Percentiles rank a stretch among this genome's conserved stretches.
These are phyloP conservation scores for Rhinoraja longicauda DNA, from an alignment of 2,797 vertebrate genomes.

Conservation along the genomic window DNA sequence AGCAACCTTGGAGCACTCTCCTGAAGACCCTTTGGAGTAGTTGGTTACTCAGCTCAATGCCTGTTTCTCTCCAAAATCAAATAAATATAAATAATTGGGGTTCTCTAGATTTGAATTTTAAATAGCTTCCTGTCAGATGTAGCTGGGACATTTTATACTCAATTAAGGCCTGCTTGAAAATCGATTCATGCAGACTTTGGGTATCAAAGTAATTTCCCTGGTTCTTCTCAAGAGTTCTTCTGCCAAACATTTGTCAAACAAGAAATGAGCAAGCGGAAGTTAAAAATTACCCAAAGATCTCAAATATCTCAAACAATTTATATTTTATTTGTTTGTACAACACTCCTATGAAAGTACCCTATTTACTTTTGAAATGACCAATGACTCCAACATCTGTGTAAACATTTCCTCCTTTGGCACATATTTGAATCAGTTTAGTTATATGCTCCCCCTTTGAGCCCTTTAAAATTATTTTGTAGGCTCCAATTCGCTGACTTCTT, in stretches of 20 bases:
- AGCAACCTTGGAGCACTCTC: not conserved
- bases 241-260: not conserved
- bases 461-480: conserved; percentile 15
- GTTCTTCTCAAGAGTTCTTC: too few species aligned
- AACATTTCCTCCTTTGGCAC: not conserved
- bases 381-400: conserved; percentile 26
- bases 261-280: not conserved
- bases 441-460: not conserved
- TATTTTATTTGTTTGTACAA: not conserved
- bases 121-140: not conserved
- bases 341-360: not conserved
- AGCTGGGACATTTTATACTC: not conserved
- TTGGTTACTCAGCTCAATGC: not conserved
- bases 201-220: not conserved
- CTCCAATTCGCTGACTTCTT: not conserved
- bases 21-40: not conserved
- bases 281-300: not conserved
- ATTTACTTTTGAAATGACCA: conserved; percentile 14
- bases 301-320: not conserved
- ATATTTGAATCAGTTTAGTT: not conserved
- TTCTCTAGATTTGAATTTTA: not conserved
- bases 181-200: not conserved
- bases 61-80: not conserved
- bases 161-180: not conserved
- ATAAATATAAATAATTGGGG: not conserved